Evolutionary conservation across 2,888 invertebrate species (phyloP), one percentile per base, ranked within the genome.

Genomic region (Caenorhabditis sp.): DNA sequence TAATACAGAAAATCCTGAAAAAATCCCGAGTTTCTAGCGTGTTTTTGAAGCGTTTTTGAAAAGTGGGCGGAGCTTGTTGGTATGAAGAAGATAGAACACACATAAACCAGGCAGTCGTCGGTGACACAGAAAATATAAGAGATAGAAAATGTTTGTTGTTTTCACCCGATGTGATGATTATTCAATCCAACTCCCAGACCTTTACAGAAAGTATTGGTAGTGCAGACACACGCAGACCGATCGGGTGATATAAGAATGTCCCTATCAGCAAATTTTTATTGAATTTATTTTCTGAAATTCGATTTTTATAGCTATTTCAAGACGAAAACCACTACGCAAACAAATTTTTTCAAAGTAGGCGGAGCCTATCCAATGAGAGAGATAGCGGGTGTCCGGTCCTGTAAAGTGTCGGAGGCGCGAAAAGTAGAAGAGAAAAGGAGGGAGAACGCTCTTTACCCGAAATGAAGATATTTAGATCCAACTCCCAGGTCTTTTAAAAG

Each of bases 11-110:
- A 89, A 0, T 90, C 80, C 38, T 90, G 89, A 53, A 61, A 60
- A 43, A 57, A 23, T 52, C 3, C 17, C 17, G 17, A 43, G 14
- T 17, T 17, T 43, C 31, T 10, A 4, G 43, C 89, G 94, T 93
- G 88, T 96, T 94, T 83, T 95, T 93, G 7, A 4, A 20, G 17
- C 91, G 93, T 95, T 82, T 94, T 94, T 26, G 31, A 71, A 21
- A 59, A 21, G 69, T 20, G 54, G 43, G 43, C 43, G 43, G 43
- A 43, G 43, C 43, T 23, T 10, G 14, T 27, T 21, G 1, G 3
- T 17, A 43, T 43, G 43, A 10, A 43, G 17, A 43, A 43, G 43
- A 43, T 43, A 43, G 43, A 10, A 17, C 43, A 10, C 17, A 17
- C 43, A 17, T 2, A 17, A 17, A 17, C 43, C 43, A 10, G 43